Evolutionary conservation across 53 echinoderm and acorn worm species (phyloP).

Genomic region (Patiria pectinifera): DNA sequence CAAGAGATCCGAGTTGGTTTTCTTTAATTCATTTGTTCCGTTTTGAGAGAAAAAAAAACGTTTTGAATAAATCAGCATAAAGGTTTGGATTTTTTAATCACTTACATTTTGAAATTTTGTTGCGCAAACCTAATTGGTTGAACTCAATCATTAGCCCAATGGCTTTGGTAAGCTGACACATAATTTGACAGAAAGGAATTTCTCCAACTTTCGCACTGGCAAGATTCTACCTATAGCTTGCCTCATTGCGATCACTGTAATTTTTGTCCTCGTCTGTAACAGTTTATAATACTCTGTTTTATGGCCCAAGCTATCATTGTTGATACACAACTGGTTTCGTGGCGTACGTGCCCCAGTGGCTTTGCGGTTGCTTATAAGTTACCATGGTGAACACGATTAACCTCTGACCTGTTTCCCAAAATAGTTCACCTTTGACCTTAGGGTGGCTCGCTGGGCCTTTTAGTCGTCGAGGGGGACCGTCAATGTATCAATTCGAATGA

Average conservation of each 20-base stretch:
- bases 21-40: no score
- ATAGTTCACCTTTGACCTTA: background rate
- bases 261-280: background rate
- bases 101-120: no score
- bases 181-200: background rate
- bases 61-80: no score
- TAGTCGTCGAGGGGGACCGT: background rate
- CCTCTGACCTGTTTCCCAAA: constrained; percentile 16
- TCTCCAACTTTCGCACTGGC: background rate
- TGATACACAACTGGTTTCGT: background rate
- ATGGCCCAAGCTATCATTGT: background rate
- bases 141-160: no score
- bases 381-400: constrained; percentile 3
- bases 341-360: background rate
- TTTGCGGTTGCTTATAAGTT: background rate
- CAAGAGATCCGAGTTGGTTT: no score
- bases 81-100: no score
- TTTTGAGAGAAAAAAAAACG: no score
- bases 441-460: background rate
- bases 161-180: background rate
- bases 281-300: background rate
- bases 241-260: background rate
- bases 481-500: background rate
- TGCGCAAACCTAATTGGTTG: no score
- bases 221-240: background rate